phyloP scores from a whole-genome alignment of 2,797 vertebrate species.

The Paguma larvata region DNA sequence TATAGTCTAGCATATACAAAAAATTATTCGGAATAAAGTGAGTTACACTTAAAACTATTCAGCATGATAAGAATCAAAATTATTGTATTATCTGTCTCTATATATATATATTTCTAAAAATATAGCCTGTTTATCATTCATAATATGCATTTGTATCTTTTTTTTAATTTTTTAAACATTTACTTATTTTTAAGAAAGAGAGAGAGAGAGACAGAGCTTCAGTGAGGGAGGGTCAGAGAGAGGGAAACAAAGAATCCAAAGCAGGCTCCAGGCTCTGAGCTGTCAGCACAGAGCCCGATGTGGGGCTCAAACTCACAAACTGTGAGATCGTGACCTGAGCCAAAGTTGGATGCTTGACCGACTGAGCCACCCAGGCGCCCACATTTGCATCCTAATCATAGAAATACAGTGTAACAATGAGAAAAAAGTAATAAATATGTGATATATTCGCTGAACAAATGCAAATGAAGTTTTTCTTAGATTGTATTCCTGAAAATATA shows the following conservation, averaged over 20 bases:
- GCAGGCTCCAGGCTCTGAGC: too few relatives aligned
- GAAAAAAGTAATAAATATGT: not conserved
- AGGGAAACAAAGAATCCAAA: too few relatives aligned
- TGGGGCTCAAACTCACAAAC: too few relatives aligned
- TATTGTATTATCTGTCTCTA: not conserved
- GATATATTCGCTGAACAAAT: not conserved
- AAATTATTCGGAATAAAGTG: slow-evolving; percentile 48
- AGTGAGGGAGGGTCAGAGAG: too few relatives aligned
- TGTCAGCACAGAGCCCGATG: too few relatives aligned
- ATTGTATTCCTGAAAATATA: not conserved
- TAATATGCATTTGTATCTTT: not conserved
- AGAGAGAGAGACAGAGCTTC: too few relatives aligned
- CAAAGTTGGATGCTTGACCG: too few relatives aligned
- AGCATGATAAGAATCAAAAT: not conserved
- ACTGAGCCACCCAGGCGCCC: too few relatives aligned
- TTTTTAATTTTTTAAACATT: too few relatives aligned
- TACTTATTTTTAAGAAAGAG: too few relatives aligned
- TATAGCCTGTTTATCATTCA: not conserved
- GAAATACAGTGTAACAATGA: not conserved
- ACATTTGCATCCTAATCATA: not conserved
- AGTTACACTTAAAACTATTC: slow-evolving; percentile 30
- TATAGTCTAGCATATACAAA: slow-evolving; percentile 3
- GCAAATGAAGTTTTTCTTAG: not conserved
- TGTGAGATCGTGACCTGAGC: too few relatives aligned
- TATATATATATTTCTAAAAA: not conserved